Evolutionary conservation across 2,797 vertebrate species (phyloP).

Genomic region (Peromyscus attwateri): DNA sequence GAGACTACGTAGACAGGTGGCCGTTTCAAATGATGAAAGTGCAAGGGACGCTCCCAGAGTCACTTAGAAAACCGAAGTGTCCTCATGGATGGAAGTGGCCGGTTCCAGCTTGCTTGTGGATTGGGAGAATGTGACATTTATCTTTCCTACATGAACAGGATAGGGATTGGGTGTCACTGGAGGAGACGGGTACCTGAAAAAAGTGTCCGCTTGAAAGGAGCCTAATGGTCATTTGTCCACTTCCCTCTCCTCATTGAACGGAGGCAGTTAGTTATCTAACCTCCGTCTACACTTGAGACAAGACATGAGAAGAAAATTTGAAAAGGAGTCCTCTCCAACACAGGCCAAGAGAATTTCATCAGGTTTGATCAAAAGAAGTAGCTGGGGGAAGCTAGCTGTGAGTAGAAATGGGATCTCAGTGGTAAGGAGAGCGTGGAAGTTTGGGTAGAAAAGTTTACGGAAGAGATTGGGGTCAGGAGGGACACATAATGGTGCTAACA

Average conservation of each 20-base stretch:
- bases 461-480: not conserved
- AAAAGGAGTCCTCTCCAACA: not conserved
- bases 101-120: not conserved
- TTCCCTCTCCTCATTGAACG: not conserved
- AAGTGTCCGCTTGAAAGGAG: conserved; percentile 3
- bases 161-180: not conserved
- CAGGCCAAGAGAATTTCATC: not conserved
- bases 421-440: not conserved
- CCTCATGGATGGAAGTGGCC: not conserved
- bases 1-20: not conserved
- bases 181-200: not conserved
- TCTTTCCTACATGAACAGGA: not conserved
- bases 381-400: not conserved
- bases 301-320: not conserved
- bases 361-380: conserved; percentile 30
- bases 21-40: not conserved
- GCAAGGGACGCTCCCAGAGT: not conserved
- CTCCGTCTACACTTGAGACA: not conserved
- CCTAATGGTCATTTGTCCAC: not conserved
- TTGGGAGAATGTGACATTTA: not conserved
- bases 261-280: not conserved
- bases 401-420: not conserved
- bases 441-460: not conserved
- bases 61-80: not conserved
- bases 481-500: not conserved